Base-by-base conservation (phyloP, 2,888 invertebrate species). In the Cheiracanthium punctorium region DNA sequence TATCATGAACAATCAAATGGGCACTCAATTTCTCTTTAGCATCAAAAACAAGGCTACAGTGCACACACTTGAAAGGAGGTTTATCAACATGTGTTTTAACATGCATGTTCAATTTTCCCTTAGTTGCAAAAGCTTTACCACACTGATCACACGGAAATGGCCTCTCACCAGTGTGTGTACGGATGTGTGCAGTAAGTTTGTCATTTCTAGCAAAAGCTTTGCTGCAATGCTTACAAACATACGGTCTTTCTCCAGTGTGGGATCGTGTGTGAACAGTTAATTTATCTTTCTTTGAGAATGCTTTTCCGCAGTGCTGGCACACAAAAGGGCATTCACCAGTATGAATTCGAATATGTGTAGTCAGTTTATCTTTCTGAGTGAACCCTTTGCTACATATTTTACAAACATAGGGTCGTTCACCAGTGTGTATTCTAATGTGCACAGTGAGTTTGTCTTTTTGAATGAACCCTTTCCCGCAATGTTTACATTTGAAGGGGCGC, bases 191-290 rank as follows among this genome's bases (percentile, higher is more conserved):
- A n/a, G 84, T 85, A 17, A 85, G 67, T 74, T 85, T 85, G 74
- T 85, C 84, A 37, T 85, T 85, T 37, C 84, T 85, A 28, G 84
- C 84, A 73, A 85, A 85, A 14, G 84, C 84, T 52, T 85, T 85
- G 12, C 70, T 77, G 58, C 84, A 85, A 29, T 79, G 79, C 64
- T 79, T 80, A 41, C 84, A 85, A 30, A 80, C 79, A 74, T 79
- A 85, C 1, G 84, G 84, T 29, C 84, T 73, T 58, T 85, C 84
- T 12, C 84, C 84, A n/a, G 84, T 85, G 28, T 85, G 84, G 30
- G 74, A 79, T 24, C 84, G 29, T 28, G 74, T 77, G 70, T 85
- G 84, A 24, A 85, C 84, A 43, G 79, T 80, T 58, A 85, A 58
- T 48, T 85, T 85, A 52, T 85, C 84, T 52, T 85, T 85, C 41